Conservation (phyloP, 64 coral and sea anemone species). For the Actinia equina region DNA sequence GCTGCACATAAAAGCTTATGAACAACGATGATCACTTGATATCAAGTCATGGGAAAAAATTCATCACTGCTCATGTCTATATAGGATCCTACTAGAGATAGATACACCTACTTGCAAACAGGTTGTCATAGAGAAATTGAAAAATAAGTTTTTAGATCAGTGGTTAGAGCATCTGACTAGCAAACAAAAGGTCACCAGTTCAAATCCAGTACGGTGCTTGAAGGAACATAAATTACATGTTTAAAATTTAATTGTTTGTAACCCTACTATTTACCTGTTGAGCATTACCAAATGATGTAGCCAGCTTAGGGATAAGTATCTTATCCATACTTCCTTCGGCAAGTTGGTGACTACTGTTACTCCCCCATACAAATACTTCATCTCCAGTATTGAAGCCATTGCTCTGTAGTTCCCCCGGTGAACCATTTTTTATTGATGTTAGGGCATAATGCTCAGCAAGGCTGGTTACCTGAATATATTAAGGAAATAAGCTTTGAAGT, state of each 20-base stretch:
- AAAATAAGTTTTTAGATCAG: no score
- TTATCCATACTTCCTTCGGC: conserved; percentile 85
- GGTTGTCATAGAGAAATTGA: no score
- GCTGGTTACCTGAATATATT: not conserved
- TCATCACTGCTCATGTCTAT: conserved; percentile 17
- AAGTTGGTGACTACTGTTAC: conserved; percentile 89
- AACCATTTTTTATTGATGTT: conserved; percentile 3
- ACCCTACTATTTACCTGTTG: conserved; percentile 64
- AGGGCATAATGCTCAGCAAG: conserved; percentile 29
- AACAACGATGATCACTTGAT: not conserved
- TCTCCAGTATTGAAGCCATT: conserved; percentile 36
- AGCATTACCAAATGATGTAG: conserved; percentile 82
- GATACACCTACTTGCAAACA: no score
- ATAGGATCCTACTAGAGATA: no score
- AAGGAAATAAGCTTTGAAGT: no score
- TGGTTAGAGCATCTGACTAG: no score
- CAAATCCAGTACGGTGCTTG: no score
- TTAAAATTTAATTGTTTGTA: not conserved
- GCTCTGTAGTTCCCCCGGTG: not conserved
- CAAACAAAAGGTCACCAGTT: no score
- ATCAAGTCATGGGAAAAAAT: conserved; percentile 14
- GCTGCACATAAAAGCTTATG: no score
- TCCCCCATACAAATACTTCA: conserved; percentile 87
- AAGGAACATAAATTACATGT: no score
- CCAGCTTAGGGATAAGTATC: conserved; percentile 72